These are phyloP conservation scores for Salticus scenicus DNA, from an alignment of 2,888 invertebrate species.

Conservation along the genomic window DNA sequence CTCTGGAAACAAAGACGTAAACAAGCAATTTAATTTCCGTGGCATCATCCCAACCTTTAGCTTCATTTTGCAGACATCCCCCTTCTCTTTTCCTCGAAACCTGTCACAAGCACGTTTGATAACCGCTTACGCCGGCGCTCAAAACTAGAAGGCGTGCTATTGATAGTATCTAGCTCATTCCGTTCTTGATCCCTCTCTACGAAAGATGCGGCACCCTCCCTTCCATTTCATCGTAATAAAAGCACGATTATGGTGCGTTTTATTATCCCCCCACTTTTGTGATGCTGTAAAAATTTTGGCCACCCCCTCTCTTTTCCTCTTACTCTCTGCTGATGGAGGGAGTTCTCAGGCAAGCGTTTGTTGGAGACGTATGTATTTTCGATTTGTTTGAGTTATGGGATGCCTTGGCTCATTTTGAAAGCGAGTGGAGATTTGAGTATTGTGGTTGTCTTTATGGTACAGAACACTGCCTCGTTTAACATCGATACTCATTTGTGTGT, in stretches of 20 bases:
- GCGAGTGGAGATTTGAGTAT: not conserved
- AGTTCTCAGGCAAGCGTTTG: not conserved
- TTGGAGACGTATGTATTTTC: constrained; percentile 10
- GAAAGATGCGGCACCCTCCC: constrained; percentile 37
- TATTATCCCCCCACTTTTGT: constrained; percentile 45
- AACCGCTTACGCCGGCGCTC: constrained; percentile 58
- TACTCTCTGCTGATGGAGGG: not conserved
- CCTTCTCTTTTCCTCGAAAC: constrained; percentile 43
- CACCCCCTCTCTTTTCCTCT: not conserved
- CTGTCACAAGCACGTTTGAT: constrained; percentile 68
- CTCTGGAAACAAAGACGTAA: too few relatives aligned
- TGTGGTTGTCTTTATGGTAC: not conserved
- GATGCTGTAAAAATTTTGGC: constrained; percentile 14
- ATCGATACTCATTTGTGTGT: not conserved
- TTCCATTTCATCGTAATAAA: constrained; percentile 65
- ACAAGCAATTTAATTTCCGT: too few relatives aligned
- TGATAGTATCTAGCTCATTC: constrained; percentile 64
- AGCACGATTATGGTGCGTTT: constrained; percentile 68
- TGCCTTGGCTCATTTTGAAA: not conserved
- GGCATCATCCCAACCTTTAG: too few relatives aligned
- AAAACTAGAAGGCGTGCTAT: constrained; percentile 57
- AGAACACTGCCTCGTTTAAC: not conserved
- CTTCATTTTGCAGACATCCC: not conserved
- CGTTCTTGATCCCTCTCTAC: constrained; percentile 49
- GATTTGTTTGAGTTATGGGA: constrained; percentile 6